Evolutionary conservation across 2,888 invertebrate genomes (phyloP).

Genomic region (Parthenolecanium corni): DNA sequence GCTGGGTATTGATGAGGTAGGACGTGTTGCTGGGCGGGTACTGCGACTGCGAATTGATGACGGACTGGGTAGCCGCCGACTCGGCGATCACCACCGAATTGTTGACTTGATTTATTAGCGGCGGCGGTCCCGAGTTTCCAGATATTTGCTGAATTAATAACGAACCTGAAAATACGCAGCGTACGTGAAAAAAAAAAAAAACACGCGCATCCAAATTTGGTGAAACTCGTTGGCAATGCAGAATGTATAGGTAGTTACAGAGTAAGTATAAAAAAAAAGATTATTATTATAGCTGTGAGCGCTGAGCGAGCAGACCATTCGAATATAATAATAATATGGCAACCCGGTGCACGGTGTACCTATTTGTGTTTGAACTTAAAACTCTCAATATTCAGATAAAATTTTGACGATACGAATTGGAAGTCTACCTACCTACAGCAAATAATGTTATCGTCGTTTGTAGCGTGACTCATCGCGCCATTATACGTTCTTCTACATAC

Average conservation of each 20-base stretch:
- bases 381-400: too few species aligned
- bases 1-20: slow-evolving; percentile 18
- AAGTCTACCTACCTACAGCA: too few species aligned
- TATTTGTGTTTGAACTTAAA: too few species aligned
- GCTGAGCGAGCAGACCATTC: background rate
- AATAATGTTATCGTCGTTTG: too few species aligned
- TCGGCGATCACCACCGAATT: slow-evolving; percentile 24
- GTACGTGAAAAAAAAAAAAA: background rate
- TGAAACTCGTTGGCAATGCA: too few species aligned
- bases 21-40: slow-evolving; percentile 17
- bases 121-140: slow-evolving; percentile 4
- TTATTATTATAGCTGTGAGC: background rate
- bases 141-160: slow-evolving; percentile 22
- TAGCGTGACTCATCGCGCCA: too few species aligned
- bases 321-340: too few species aligned
- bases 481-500: too few species aligned
- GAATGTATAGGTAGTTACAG: too few species aligned
- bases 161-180: slow-evolving; percentile 9
- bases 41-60: background rate
- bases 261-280: slow-evolving; percentile 1
- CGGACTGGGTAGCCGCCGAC: slow-evolving; percentile 15
- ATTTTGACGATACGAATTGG: too few species aligned
- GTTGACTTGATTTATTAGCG: slow-evolving; percentile 7
- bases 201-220: too few species aligned
- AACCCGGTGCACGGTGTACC: too few species aligned